These are phyloP conservation scores for Ceyx melanurus DNA, from an alignment of 2,113 vertebrate genomes.

Conservation along the genomic window DNA sequence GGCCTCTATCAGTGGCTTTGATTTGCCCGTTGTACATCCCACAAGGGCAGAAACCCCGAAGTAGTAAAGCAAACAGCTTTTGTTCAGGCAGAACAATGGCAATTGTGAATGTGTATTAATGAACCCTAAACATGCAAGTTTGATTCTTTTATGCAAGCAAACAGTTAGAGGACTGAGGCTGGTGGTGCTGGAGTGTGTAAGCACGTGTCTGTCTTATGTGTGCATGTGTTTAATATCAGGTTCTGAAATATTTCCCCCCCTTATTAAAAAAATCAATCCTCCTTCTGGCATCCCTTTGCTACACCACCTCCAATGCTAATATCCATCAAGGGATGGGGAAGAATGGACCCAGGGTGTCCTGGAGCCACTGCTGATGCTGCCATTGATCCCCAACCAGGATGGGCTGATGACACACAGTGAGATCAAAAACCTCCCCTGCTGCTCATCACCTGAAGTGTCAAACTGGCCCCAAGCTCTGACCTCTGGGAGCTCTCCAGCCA, in stretches of 20 bases:
- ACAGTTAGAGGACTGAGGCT: neutral
- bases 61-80: conserved; percentile 54
- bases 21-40: conserved; percentile 39
- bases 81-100: conserved; percentile 11
- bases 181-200: neutral
- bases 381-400: neutral
- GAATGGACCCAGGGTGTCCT: neutral
- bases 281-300: neutral
- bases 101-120: conserved; percentile 56
- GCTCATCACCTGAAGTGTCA: neutral
- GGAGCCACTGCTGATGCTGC: neutral
- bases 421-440: neutral
- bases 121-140: conserved; percentile 16
- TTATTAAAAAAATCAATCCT: neutral
- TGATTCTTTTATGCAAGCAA: conserved; percentile 10
- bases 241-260: neutral
- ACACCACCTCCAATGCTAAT: neutral
- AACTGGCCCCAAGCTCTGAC: neutral
- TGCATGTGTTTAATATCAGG: neutral
- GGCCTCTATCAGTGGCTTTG: conserved; percentile 50
- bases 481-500: neutral
- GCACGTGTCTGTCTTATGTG: neutral
- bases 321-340: neutral
- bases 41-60: conserved; percentile 30
- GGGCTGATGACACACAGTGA: neutral